Base-by-base conservation (phyloP, 2,113 vertebrate species). In the Tetraodon nigroviridis region DNA sequence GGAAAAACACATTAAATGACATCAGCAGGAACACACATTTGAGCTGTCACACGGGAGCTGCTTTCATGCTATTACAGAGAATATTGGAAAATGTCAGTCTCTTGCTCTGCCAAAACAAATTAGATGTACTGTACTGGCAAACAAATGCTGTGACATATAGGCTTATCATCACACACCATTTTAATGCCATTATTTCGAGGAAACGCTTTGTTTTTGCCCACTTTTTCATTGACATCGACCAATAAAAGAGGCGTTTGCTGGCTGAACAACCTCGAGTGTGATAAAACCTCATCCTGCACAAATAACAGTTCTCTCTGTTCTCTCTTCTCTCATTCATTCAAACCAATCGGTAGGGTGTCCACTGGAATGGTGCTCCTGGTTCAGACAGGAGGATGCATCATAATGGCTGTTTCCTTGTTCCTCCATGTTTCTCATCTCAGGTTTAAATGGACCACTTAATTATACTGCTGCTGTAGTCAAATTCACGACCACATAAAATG, bases 311-410 rank as follows among this genome's bases (percentile, higher is more conserved):
- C 46, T 52, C 60, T 64, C 40, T 2, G 7, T 50, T 53, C 29
- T 32, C n/a, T 70, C 59, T 47, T 76, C 55, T 66, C 55, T 49
- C 46, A 61, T 57, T 78, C 80, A 69, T 50, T 81, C 58, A 71
- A 66, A 79, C 73, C 80, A 77, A 72, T 81, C 82, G 72, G 76
- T 7, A 8, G 20, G 44, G 53, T 40, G 51, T 80, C 64, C 66
- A 53, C 14, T 46, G 70, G 68, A 63, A 76, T 24, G 19, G 59
- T n/a, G 55, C 56, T 59, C 45, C 51, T 69, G 41, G 73, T 50
- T 51, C 48, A 67, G 74, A 79, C 58, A 62, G 55, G 47, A 53
- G 67, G 46, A 84, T 80, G 73, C 78, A 78, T 87, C 80, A 79
- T 61, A 66, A 52, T 75, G 65, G 64, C 62, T 44, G 67, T 68